Base-by-base conservation (phyloP, 2,888 invertebrate species). In the Bugulina stolonifera region DNA sequence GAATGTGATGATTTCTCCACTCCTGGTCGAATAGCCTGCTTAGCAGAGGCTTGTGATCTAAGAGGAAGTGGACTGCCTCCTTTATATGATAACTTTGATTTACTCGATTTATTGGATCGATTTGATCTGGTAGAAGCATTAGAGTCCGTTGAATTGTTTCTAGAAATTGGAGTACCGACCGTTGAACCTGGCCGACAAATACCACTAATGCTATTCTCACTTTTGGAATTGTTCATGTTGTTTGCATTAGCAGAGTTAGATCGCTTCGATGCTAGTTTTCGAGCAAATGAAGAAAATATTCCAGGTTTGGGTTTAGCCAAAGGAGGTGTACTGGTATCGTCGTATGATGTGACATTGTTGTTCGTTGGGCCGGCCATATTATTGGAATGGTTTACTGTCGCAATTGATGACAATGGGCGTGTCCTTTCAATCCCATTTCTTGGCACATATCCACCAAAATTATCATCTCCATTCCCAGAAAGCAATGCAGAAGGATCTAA, bases 361-460 rank as follows among this genome's bases (percentile, higher is more conserved):
- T 34, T 64, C 3, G 3, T 34, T n/a, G 14, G 57, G 14, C 25
- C 10, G 3, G 22, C 25, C 1, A 5, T 32, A n/a, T 2, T 27
- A 2, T 27, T 27, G 2, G 64, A 5, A 3, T 64, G 64, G n/a
- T 32, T 27, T 5, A 64, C 3, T 14, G 64, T 25, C 3, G 32
- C 64, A 29, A 64, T 64, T 2, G 64, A 27, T 3, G 64, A 64
- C 5, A 32, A 5, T 3, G 64, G 64, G 14, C 64, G 64, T 5
- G 27, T 32, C 5, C 27, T 27, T 25, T 22, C 34, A 2, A 32
- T 32, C 5, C 25, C 34, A 3, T 64, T 32, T 14, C 64, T 2
- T 14, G 64, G 64, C 18, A 64, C 32, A 64, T 64, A 64, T 32
- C 64, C 64, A 14, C 64, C 64, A 5, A 64, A 32, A 64, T 32